phyloP scores from a whole-genome alignment of 2,888 invertebrate genomes.

The Athrips mouffetella region DNA sequence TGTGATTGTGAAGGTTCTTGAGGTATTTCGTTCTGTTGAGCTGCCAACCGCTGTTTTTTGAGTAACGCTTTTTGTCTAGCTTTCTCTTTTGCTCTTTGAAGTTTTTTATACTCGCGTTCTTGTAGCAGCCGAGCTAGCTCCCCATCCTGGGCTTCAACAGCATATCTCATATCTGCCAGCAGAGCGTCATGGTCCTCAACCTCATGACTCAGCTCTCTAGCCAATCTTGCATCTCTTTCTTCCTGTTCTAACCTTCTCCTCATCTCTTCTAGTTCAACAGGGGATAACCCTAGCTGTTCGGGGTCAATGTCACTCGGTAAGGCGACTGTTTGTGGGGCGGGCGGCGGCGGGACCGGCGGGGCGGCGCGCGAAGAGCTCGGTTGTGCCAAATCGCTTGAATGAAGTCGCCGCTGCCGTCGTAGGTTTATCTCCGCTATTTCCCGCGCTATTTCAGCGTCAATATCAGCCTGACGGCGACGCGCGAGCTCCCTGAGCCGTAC shows the following conservation, averaged over 20 bases:
- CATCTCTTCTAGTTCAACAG: conserved; percentile 62
- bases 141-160: conserved; percentile 71
- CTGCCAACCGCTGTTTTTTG: conserved; percentile 62
- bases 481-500: conserved; percentile 53
- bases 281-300: conserved; percentile 62
- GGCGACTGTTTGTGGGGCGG: conserved; percentile 25
- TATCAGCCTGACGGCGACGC: conserved; percentile 63
- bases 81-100: conserved; percentile 69
- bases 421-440: conserved; percentile 72
- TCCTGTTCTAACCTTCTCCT: conserved; percentile 62
- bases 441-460: conserved; percentile 67
- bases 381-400: conserved; percentile 44
- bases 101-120: conserved; percentile 68
- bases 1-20: conserved; percentile 23
- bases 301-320: conserved; percentile 42
- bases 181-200: conserved; percentile 58
- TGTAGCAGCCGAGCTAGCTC: conserved; percentile 66
- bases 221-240: conserved; percentile 63
- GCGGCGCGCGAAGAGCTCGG: conserved; percentile 57
- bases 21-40: conserved; percentile 33
- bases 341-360: conserved; percentile 32
- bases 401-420: conserved; percentile 55
- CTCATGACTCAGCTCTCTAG: conserved; percentile 59
- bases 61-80: conserved; percentile 67
- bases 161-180: conserved; percentile 67